Conservation (phyloP, 2,113 vertebrate genomes). For the Ondatra zibethicus region DNA sequence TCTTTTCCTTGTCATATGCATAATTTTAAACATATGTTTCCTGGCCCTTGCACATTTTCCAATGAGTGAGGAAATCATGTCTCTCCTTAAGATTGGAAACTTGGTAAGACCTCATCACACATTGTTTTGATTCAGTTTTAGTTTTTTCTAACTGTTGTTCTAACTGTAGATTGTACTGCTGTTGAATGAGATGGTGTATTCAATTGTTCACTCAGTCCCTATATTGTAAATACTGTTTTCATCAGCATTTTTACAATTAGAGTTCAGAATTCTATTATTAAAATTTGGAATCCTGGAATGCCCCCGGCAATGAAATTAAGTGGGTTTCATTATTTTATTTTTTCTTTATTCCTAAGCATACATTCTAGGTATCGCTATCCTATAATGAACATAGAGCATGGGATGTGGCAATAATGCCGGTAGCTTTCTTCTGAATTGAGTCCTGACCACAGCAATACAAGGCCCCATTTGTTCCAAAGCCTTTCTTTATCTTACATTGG, state of each 20-base stretch:
- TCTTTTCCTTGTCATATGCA: conserved; percentile 66
- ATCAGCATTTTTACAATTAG: background rate
- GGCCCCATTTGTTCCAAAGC: background rate
- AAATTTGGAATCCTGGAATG: background rate
- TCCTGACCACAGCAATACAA: background rate
- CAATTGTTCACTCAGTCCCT: background rate
- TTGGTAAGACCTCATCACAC: conserved; percentile 62
- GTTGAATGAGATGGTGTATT: background rate
- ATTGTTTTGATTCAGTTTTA: conserved; percentile 38
- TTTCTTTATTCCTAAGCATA: background rate
- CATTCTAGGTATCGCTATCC: background rate
- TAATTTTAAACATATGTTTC: conserved; percentile 71
- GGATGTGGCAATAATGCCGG: background rate
- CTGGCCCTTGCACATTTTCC: conserved; percentile 69
- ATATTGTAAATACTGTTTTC: background rate
- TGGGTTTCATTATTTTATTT: conserved; percentile 19
- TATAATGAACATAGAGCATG: background rate
- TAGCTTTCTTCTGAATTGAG: background rate
- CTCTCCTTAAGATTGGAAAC: conserved; percentile 48
- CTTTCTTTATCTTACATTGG: background rate
- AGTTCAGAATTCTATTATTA: conserved; percentile 19
- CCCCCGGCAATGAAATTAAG: background rate
- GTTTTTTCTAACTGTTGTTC: background rate
- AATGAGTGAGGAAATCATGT: conserved; percentile 4
- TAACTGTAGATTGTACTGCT: background rate